phyloP scores from a whole-genome alignment of 2,888 invertebrate genomes.

The Hirtodrosophila alboralis region DNA sequence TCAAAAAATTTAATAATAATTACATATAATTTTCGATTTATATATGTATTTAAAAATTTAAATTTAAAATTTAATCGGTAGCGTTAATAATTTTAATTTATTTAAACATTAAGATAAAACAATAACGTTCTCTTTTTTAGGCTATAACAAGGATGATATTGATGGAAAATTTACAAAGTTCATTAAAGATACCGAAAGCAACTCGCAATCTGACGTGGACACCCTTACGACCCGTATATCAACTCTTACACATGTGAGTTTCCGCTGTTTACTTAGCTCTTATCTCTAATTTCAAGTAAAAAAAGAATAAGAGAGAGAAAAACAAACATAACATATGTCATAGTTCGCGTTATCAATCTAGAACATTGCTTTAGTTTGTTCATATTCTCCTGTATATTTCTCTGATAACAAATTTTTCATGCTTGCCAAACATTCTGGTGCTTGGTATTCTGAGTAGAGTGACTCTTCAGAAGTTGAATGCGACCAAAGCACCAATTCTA shows the following conservation, averaged over 20 bases:
- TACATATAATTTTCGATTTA: too few relatives aligned
- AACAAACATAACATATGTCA: slow-evolving; percentile 32
- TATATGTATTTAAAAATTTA: too few relatives aligned
- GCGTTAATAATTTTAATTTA: too few relatives aligned
- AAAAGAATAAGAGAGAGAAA: too few relatives aligned
- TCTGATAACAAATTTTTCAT: slow-evolving; percentile 61
- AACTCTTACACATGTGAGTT: slow-evolving; percentile 87
- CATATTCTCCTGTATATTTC: slow-evolving; percentile 41
- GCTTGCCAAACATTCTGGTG: slow-evolving; percentile 46
- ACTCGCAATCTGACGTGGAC: slow-evolving; percentile 83
- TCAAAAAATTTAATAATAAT: too few relatives aligned
- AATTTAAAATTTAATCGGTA: too few relatives aligned
- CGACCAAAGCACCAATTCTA: slow-evolving; percentile 87
- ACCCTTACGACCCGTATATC: slow-evolving; percentile 85
- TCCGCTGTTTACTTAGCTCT: slow-evolving; percentile 3
- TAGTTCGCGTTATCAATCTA: slow-evolving; percentile 44
- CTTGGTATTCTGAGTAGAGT: slow-evolving; percentile 83
- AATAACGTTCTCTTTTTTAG: too few relatives aligned
- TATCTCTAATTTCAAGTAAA: slow-evolving; percentile 32
- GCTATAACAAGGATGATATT: slow-evolving; percentile 88
- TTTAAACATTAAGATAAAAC: too few relatives aligned
- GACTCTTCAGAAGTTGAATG: slow-evolving; percentile 87
- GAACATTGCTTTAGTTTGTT: slow-evolving; percentile 35
- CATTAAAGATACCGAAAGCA: slow-evolving; percentile 79
- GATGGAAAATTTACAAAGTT: slow-evolving; percentile 86